Evolutionary conservation across 2,888 invertebrate genomes (phyloP), one percentile per base, ranked within the genome.

Genomic region (Oasisia sp.): DNA sequence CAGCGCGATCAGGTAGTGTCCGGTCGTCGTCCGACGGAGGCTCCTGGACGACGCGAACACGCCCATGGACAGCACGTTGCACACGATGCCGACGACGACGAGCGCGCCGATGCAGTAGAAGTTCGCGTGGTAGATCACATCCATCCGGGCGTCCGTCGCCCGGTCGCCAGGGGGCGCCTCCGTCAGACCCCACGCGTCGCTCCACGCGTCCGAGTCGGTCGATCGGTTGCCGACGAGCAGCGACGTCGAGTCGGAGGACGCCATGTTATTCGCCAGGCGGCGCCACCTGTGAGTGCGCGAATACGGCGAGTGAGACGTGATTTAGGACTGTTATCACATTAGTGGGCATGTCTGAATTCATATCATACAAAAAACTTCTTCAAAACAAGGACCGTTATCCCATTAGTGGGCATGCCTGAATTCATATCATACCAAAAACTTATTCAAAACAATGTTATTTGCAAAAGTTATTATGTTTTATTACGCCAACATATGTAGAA

Each of bases 1-100:
- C 45, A 93, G 92, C 32, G 93, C 92, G 32, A 93, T 91, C 56
- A 93, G 92, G 89, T 93, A 93, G 38, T 93, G 92, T 19, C 92
- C 93, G 9, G 93, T 92, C 27, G 92, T 91, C 19, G 92, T 93
- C 91, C 92, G 90, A 5, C 92, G 32, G 32, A 93, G 90, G 12
- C 56, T 89, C 32, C 11, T n/a, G 27, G 92, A 92, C n/a, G 89
- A 11, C 12, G 90, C 58, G 45, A 93, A 93, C 56, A 93, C 92
- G 89, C 74, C 50, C 32, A 93, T 32, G 32, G 92, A 92, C 74
- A 93, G 38, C 12, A 91, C 32, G 89, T 93, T 93, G 44, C 92
- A 92, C 32, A 92, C 19, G 32, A 93, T n/a, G n/a, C 93, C 93
- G 12, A 90, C 14, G 32, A 92, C 91, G 27, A 93, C 91, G 32